Base-by-base conservation (phyloP, 2,113 vertebrate genomes). In the Psettodes erumei region DNA sequence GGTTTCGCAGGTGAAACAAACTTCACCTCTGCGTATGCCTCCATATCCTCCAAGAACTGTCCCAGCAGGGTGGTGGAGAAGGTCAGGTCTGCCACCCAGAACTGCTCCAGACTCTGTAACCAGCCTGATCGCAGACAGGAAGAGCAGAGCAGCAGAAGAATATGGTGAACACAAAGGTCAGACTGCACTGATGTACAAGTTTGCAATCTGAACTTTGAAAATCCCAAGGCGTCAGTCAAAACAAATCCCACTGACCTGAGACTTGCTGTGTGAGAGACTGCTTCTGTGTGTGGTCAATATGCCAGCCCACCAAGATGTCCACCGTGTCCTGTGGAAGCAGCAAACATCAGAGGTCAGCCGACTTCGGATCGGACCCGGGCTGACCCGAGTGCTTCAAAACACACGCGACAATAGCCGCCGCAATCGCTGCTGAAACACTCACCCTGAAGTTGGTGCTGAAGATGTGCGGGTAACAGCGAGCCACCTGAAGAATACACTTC, bases 391-490 rank as follows among this genome's bases (percentile, higher is more conserved):
- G 27, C 5, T 10, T 35, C 48, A 18, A 12, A 6, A n/a, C 32
- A 2, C 8, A 21, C 2, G 27, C 25, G 51, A 32, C 13, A 10
- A 7, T 12, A 59, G 6, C 0, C n/a, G n/a, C n/a, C n/a, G n/a
- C n/a, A 21, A 18, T 19, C 2, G 2, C 1, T 15, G 27, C 11
- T 35, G 5, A 43, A 27, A 64, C 10, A 53, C 96, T 95, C 81
- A 99, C 98, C 92, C 98, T 95, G 87, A 99, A 99, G 93, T 98
- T 99, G 76, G 97, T 97, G 91, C 98, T 99, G 94, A 99, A 99
- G 83, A 99, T 96, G 82, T 99, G 98, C 0, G 98, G 98, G 91
- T 98, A 99, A 89, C 97, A 96, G 80, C 96, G 95, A 38, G 98
- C 97, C 93, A 99, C 96, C 89, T 97, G 90, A 71, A 99, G 95